Conservation (phyloP, 1,140 invertebrate genomes). For the Temnothorax longispinosus region DNA sequence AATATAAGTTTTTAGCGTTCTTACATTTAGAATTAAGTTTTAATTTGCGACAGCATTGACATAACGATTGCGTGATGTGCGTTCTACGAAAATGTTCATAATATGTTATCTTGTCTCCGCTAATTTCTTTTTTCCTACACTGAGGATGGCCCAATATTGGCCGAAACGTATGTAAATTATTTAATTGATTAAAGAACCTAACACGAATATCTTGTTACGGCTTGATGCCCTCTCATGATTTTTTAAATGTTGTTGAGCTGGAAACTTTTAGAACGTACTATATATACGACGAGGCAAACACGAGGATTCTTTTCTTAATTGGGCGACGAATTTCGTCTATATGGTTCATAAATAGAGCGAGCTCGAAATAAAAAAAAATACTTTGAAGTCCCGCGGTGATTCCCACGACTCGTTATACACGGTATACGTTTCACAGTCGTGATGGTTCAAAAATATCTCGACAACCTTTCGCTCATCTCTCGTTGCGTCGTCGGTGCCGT, state of each 20-base stretch:
- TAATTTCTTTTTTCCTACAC: too few species aligned
- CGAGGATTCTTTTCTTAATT: conserved; percentile 17
- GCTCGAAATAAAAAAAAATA: background rate
- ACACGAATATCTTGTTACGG: too few species aligned
- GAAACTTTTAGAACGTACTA: background rate
- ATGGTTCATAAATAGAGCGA: background rate
- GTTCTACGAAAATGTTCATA: too few species aligned
- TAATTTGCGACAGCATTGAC: too few species aligned
- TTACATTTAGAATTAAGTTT: too few species aligned
- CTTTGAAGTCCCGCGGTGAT: background rate
- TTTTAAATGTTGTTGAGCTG: background rate
- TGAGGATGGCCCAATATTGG: too few species aligned
- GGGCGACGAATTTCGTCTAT: background rate
- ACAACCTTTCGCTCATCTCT: background rate
- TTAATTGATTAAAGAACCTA: too few species aligned
- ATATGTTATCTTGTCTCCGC: too few species aligned
- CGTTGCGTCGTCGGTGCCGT: background rate
- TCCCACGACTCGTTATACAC: background rate
- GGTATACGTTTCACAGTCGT: background rate
- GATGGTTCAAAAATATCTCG: background rate
- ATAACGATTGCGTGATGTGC: too few species aligned
- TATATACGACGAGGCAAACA: background rate
- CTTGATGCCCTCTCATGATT: too few species aligned
- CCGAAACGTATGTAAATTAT: too few species aligned
- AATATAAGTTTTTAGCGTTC: too few species aligned